These are phyloP conservation scores for Macrotis lagotis DNA, from an alignment of 2,113 vertebrate species.

Conservation along the genomic window DNA sequence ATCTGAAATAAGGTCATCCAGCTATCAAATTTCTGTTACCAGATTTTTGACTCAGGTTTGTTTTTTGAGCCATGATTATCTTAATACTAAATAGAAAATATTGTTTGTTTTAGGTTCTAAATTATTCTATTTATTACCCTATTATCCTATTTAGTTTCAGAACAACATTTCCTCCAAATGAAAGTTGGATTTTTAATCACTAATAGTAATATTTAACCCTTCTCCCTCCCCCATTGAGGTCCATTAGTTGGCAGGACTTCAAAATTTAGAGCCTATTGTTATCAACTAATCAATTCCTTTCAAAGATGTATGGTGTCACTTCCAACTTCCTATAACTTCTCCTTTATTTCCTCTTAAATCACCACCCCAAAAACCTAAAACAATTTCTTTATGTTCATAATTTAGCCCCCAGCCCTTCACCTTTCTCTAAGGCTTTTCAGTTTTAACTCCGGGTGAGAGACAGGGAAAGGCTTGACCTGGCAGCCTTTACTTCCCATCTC, in stretches of 20 bases:
- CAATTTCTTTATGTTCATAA: neutral
- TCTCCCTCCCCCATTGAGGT: fast-evolving
- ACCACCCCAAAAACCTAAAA: neutral
- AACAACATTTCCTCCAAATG: neutral
- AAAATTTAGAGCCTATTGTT: neutral
- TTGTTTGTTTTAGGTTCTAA: neutral
- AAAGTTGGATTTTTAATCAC: neutral
- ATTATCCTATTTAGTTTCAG: neutral
- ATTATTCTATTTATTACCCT: neutral
- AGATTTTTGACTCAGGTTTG: neutral
- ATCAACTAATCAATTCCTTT: neutral
- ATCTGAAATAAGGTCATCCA: neutral
- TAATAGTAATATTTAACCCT: neutral
- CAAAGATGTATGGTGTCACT: neutral
- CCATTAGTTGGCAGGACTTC: neutral
- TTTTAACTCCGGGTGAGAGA: neutral
- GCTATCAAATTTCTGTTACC: neutral
- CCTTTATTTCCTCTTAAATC: neutral
- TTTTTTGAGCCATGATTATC: neutral
- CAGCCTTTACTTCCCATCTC: neutral
- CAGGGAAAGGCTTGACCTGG: neutral
- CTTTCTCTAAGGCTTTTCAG: neutral
- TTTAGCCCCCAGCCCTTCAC: neutral
- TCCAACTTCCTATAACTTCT: neutral
- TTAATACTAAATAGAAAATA: neutral